Conservation (phyloP, 2,113 vertebrate species). For the Solea solea region DNA sequence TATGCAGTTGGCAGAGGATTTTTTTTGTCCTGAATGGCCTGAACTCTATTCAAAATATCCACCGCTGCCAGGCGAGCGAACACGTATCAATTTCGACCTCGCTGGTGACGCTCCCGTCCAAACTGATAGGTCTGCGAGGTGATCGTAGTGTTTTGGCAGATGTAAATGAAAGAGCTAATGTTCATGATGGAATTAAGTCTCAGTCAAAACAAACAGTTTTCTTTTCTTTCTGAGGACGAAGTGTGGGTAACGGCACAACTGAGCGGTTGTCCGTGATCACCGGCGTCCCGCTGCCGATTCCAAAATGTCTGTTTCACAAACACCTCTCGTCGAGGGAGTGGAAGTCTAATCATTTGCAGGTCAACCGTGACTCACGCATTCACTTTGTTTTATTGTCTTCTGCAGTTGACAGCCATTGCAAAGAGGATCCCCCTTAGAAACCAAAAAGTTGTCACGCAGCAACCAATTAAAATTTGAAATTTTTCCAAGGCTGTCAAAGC, state of each 20-base stretch:
- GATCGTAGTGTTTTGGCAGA: neutral
- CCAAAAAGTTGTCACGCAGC: conserved; percentile 37
- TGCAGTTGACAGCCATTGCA: neutral
- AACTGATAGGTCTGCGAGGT: neutral
- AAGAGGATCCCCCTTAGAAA: conserved; percentile 34
- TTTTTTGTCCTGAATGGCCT: neutral
- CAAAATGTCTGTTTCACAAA: neutral
- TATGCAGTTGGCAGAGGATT: conserved; percentile 5
- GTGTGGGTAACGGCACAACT: neutral
- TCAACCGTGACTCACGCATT: conserved; percentile 42
- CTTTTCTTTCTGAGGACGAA: neutral
- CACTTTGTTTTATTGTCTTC: neutral
- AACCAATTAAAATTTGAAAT: conserved; percentile 50
- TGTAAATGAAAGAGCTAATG: neutral
- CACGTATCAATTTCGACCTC: neutral
- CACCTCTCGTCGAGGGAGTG: conserved; percentile 16
- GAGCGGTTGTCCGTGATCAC: neutral
- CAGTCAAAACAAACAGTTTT: neutral
- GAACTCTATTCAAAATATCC: neutral
- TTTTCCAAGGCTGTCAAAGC: conserved; percentile 53
- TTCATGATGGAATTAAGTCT: neutral
- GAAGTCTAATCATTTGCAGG: neutral
- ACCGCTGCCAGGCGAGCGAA: neutral
- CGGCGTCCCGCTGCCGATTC: neutral
- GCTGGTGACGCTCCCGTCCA: neutral